Evolutionary conservation across 2,113 vertebrate genomes (phyloP).

Genomic region (Stigmatopora nigra): DNA sequence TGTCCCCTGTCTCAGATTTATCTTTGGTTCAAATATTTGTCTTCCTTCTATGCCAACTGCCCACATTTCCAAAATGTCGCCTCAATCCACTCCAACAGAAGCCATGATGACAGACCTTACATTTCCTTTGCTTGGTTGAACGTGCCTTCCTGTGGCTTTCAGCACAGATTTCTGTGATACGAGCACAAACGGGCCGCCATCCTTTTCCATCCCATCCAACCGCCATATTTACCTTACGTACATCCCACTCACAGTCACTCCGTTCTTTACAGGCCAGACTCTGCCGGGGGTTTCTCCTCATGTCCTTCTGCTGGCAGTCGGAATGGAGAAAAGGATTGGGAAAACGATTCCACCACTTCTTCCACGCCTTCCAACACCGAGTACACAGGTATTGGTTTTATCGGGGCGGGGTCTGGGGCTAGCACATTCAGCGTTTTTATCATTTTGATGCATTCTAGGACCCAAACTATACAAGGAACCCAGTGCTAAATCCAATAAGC

Average conservation of each 20-base stretch:
- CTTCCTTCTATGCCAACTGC: slow-evolving; percentile 26
- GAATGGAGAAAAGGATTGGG: slow-evolving; percentile 96
- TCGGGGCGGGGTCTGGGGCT: neutral
- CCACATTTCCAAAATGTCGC: slow-evolving; percentile 28
- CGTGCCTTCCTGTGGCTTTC: slow-evolving; percentile 19
- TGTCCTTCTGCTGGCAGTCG: slow-evolving; percentile 81
- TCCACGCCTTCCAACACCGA: slow-evolving; percentile 92
- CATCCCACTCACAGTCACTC: slow-evolving; percentile 23
- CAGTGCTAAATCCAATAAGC: slow-evolving; percentile 97
- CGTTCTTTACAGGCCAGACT: slow-evolving; percentile 80
- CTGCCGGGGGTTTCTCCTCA: slow-evolving; percentile 86
- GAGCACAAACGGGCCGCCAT: slow-evolving; percentile 35
- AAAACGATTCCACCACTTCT: slow-evolving; percentile 91
- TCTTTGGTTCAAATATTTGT: neutral
- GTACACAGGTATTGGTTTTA: slow-evolving; percentile 79
- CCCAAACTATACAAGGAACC: slow-evolving; percentile 98
- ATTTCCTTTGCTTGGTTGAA: slow-evolving; percentile 51
- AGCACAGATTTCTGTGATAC: slow-evolving; percentile 36
- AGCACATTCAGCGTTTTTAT: neutral
- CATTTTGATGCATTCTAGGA: slow-evolving; percentile 63
- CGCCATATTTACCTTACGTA: neutral
- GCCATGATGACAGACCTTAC: slow-evolving; percentile 18
- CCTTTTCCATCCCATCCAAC: slow-evolving; percentile 35
- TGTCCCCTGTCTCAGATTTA: slow-evolving; percentile 4
- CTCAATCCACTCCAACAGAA: slow-evolving; percentile 5